phyloP scores from a whole-genome alignment of 2,797 vertebrate species.

The Periparus ater region DNA sequence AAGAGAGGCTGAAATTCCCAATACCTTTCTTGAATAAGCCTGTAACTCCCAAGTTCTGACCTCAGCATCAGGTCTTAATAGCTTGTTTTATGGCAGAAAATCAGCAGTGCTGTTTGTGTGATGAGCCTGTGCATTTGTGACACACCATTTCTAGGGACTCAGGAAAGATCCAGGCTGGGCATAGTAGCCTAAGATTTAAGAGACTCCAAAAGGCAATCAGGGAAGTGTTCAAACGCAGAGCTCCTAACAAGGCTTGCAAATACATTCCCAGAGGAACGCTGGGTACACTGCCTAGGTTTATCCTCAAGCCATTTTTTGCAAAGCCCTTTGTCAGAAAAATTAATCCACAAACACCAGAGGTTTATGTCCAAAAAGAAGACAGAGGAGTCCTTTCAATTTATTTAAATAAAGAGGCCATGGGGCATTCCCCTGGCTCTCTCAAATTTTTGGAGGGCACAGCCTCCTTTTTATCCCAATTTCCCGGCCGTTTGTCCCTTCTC shows the following conservation, averaged over 20 bases:
- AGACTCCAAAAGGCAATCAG: neutral
- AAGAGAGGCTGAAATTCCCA: neutral
- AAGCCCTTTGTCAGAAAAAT: neutral
- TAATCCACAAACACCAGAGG: too few relatives aligned
- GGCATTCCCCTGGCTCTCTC: too few relatives aligned
- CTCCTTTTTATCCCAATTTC: too few relatives aligned
- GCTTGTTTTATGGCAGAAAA: neutral
- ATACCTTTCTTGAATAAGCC: neutral
- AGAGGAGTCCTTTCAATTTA: too few relatives aligned
- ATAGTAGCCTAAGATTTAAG: neutral
- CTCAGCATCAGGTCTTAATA: neutral
- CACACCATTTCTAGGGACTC: neutral
- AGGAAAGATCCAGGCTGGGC: neutral
- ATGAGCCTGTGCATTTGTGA: neutral
- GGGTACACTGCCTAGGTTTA: neutral
- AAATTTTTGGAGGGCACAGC: too few relatives aligned
- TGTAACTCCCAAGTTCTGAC: neutral
- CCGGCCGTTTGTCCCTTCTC: too few relatives aligned
- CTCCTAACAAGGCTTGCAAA: neutral
- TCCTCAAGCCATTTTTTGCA: neutral
- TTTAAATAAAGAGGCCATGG: too few relatives aligned
- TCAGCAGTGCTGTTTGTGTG: accelerated
- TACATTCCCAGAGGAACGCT: neutral
- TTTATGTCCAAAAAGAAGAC: too few relatives aligned
- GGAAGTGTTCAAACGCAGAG: neutral